A percentile compares a stretch with the other conserved stretches of the same genome.
These are phyloP conservation scores for Trissonchulus latispiculum DNA, from an alignment of 2,888 invertebrate species.

Conservation along the genomic window DNA sequence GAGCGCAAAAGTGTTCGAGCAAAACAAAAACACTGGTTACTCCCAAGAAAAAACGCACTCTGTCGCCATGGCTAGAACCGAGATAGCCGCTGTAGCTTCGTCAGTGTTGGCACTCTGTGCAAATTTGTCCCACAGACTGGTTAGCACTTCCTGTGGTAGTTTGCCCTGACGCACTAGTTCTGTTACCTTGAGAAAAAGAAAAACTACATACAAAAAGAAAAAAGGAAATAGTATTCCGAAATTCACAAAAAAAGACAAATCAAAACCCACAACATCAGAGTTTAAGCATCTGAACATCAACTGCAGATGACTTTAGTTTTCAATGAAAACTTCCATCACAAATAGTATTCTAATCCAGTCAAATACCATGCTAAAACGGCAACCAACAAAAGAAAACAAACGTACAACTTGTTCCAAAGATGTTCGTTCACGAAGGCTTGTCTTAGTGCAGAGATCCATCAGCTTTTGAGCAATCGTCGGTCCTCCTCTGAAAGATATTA, in stretches of 20 bases:
- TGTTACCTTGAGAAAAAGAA: background rate
- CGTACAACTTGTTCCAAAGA: constrained; percentile 57
- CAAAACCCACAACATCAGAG: too few relatives aligned
- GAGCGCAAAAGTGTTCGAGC: too few relatives aligned
- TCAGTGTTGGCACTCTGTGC: constrained; percentile 47
- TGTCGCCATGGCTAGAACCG: constrained; percentile 29
- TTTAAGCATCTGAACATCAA: too few relatives aligned
- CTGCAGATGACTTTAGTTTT: too few relatives aligned
- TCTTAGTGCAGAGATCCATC: constrained; percentile 52
- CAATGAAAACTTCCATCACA: too few relatives aligned
- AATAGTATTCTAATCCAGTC: too few relatives aligned
- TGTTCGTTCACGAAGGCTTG: constrained; percentile 55
- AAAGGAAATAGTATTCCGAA: background rate
- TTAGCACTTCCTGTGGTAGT: constrained; percentile 49
- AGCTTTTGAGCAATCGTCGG: constrained; percentile 54
- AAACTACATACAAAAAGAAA: background rate
- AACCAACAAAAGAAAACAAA: too few relatives aligned
- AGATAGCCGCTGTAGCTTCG: background rate
- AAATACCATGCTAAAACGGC: too few relatives aligned
- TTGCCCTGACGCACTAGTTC: constrained; percentile 54
- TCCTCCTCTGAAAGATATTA: constrained; percentile 14
- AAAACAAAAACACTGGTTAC: too few relatives aligned
- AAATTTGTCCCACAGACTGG: constrained; percentile 75
- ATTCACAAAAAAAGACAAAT: too few relatives aligned
- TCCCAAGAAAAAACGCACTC: too few relatives aligned